These are phyloP conservation scores for Danaus plexippus DNA, from an alignment of 1,140 invertebrate genomes.

Conservation along the genomic window DNA sequence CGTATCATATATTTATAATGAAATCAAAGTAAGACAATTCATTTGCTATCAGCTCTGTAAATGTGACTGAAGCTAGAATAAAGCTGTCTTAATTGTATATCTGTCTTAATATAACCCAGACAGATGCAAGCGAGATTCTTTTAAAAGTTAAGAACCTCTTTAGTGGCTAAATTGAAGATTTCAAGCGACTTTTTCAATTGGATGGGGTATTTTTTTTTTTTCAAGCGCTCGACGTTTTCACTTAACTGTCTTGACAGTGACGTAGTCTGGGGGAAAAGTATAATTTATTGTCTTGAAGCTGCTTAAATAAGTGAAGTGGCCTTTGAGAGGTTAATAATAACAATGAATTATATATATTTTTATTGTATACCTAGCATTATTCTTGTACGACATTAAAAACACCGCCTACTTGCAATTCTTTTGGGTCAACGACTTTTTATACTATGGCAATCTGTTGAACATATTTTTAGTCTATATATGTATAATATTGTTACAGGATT, in stretches of 20 bases:
- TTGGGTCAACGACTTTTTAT: background rate
- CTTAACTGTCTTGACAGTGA: slow-evolving; percentile 22
- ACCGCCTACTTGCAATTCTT: too few relatives aligned
- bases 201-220: slow-evolving; percentile 29
- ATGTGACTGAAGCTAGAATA: too few relatives aligned
- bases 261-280: slow-evolving; percentile 15
- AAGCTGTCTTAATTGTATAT: too few relatives aligned
- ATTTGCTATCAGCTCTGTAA: too few relatives aligned
- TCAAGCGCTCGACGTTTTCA: slow-evolving; percentile 19
- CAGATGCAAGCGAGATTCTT: slow-evolving; percentile 16
- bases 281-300: slow-evolving; percentile 18
- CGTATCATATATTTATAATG: too few relatives aligned
- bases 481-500: slow-evolving; percentile 83
- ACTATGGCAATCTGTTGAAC: slow-evolving; percentile 1
- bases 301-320: slow-evolving; percentile 8
- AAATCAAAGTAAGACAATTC: too few relatives aligned
- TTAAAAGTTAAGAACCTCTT: slow-evolving; percentile 30
- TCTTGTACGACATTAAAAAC: too few relatives aligned
- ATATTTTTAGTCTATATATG: background rate
- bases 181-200: slow-evolving; percentile 26
- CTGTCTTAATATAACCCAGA: slow-evolving; percentile 6
- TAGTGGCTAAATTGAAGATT: slow-evolving; percentile 29
- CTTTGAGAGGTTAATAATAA: slow-evolving; percentile 2
- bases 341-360: too few relatives aligned
- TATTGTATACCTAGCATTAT: too few relatives aligned